Evolutionary conservation across 2,797 vertebrate genomes (phyloP).

Genomic region (Gobio occitaniae): DNA sequence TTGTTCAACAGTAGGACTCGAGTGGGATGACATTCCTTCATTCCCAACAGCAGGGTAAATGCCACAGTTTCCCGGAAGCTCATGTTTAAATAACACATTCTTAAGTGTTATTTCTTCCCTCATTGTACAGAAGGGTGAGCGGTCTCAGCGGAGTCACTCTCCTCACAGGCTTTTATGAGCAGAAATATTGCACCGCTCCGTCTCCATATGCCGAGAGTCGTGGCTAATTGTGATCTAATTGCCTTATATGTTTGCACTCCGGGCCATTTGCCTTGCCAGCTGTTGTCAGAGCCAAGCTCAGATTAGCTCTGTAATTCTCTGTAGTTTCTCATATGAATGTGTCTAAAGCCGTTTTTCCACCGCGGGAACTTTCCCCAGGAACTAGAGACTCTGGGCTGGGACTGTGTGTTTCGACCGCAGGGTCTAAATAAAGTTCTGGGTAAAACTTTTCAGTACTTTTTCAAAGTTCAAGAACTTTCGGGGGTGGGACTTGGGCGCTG

Average conservation of each 20-base stretch:
- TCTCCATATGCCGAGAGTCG: constrained; percentile 23
- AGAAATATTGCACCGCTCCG: constrained; percentile 10
- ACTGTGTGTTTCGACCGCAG: too few relatives aligned
- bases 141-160: neutral
- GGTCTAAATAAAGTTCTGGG: too few relatives aligned
- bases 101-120: neutral
- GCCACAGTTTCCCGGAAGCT: neutral
- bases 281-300: neutral
- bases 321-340: neutral
- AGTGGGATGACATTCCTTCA: neutral
- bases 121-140: neutral
- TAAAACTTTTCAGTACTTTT: too few relatives aligned
- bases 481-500: too few relatives aligned
- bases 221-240: constrained; percentile 40
- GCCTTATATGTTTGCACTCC: neutral
- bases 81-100: neutral
- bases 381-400: too few relatives aligned
- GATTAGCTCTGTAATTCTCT: neutral
- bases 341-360: too few relatives aligned
- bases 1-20: neutral
- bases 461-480: too few relatives aligned
- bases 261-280: constrained; percentile 14
- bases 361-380: too few relatives aligned
- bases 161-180: neutral
- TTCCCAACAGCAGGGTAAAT: neutral